phyloP scores from a whole-genome alignment of 2,797 vertebrate genomes.

The Poeciliopsis paucimaculata region DNA sequence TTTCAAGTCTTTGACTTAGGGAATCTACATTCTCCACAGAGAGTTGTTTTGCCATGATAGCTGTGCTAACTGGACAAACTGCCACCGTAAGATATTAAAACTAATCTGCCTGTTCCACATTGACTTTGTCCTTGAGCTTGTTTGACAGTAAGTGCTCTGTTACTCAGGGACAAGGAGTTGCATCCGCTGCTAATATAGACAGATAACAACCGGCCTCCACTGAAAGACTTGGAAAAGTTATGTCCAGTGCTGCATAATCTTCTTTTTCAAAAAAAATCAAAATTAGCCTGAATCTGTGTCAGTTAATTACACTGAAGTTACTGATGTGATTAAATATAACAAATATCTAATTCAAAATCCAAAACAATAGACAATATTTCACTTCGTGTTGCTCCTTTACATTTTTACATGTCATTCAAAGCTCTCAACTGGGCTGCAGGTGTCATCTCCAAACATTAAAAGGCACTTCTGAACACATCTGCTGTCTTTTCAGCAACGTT shows the following conservation, averaged over 20 bases:
- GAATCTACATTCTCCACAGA: not conserved
- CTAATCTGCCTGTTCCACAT: not conserved
- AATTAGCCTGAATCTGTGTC: not conserved
- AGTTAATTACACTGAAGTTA: not conserved
- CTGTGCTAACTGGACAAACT: not conserved
- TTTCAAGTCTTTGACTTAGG: not conserved
- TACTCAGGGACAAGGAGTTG: not conserved
- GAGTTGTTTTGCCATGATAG: not conserved
- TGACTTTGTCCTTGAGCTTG: not conserved
- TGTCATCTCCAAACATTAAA: constrained; percentile 68
- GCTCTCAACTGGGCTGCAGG: constrained; percentile 31
- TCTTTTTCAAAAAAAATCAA: not conserved
- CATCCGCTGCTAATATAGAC: not conserved
- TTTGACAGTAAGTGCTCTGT: not conserved
- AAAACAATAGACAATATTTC: not conserved
- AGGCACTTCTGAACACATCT: constrained; percentile 45
- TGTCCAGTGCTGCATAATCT: not conserved
- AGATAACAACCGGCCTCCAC: not conserved
- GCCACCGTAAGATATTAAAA: not conserved
- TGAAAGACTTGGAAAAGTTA: not conserved
- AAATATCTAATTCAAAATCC: not conserved
- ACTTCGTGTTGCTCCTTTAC: constrained; percentile 4
- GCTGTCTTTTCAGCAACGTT: constrained; percentile 31
- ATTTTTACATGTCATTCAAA: constrained; percentile 60
- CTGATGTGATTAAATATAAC: not conserved